phyloP scores from a whole-genome alignment of 2,113 vertebrate species.

The Paraplagusia blochii region DNA sequence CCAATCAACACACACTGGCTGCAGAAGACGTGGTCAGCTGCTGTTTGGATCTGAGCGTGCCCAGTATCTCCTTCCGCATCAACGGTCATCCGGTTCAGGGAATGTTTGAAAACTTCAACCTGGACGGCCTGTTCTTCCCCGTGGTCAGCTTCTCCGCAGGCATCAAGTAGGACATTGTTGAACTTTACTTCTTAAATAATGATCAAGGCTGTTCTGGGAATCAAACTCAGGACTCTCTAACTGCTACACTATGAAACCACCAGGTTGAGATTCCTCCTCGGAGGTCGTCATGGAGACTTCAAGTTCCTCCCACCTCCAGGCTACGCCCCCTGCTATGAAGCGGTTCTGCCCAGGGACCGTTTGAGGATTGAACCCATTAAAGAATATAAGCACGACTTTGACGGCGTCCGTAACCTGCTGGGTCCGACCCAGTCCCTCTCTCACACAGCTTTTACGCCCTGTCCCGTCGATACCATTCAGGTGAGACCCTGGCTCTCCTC shows the following conservation, averaged over 20 bases:
- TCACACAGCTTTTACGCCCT: slow-evolving; percentile 88
- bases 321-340: slow-evolving; percentile 86
- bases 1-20: slow-evolving; percentile 80
- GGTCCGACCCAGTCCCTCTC: slow-evolving; percentile 88
- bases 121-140: slow-evolving; percentile 89
- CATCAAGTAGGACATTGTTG: slow-evolving; percentile 74
- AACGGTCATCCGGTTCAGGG: slow-evolving; percentile 91
- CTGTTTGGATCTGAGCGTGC: slow-evolving; percentile 88
- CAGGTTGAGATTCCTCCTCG: slow-evolving; percentile 88
- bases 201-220: no score
- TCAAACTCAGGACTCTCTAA: no score
- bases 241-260: no score
- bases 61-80: slow-evolving; percentile 90
- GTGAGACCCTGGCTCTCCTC: slow-evolving; percentile 55
- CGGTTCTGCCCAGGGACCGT: slow-evolving; percentile 84
- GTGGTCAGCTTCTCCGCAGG: slow-evolving; percentile 89
- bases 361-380: slow-evolving; percentile 88
- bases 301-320: slow-evolving; percentile 91
- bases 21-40: slow-evolving; percentile 90
- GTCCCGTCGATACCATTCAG: slow-evolving; percentile 89
- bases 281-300: slow-evolving; percentile 90
- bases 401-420: slow-evolving; percentile 81
- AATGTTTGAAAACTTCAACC: slow-evolving; percentile 92
- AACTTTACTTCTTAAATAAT: background rate
- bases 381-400: slow-evolving; percentile 86